Conservation (phyloP, 1,140 invertebrate genomes). For the Drosophila kurseongensis region DNA sequence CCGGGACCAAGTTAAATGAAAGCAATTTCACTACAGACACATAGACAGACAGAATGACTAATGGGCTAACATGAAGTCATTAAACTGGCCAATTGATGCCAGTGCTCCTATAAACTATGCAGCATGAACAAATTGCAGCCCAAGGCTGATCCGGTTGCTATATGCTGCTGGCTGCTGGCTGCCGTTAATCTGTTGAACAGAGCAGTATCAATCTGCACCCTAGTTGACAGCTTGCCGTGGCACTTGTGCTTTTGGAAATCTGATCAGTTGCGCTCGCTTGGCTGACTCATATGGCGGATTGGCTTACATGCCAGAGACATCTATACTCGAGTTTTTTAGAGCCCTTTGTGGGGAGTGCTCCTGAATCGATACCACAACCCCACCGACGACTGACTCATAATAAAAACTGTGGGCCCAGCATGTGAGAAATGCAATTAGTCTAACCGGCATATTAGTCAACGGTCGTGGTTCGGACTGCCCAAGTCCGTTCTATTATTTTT, state of each 20-base stretch:
- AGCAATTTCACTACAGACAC: slow-evolving; percentile 14
- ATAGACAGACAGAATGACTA: slow-evolving; percentile 15
- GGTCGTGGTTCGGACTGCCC: slow-evolving; percentile 6
- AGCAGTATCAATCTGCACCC: slow-evolving; percentile 17
- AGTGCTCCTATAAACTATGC: slow-evolving; percentile 23
- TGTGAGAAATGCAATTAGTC: slow-evolving; percentile 26
- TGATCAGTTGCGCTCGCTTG: slow-evolving; percentile 45
- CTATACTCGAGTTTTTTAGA: not conserved
- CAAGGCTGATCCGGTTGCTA: slow-evolving; percentile 22
- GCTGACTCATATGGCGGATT: slow-evolving; percentile 55
- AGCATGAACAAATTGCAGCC: slow-evolving; percentile 21
- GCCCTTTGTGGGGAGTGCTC: slow-evolving; percentile 7
- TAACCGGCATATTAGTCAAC: slow-evolving; percentile 32
- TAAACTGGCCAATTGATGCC: slow-evolving; percentile 23
- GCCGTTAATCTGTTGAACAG: slow-evolving; percentile 25
- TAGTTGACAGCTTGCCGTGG: slow-evolving; percentile 12
- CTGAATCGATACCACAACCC: slow-evolving; percentile 9
- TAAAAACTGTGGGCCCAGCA: not conserved
- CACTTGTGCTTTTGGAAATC: slow-evolving; percentile 55
- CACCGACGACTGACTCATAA: slow-evolving; percentile 10
- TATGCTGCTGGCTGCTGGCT: not conserved
- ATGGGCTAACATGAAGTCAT: slow-evolving; percentile 23
- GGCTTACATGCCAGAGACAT: slow-evolving; percentile 23
- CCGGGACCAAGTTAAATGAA: slow-evolving; percentile 5
- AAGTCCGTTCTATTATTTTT: slow-evolving; percentile 21